Evolutionary conservation across 2,113 vertebrate genomes (phyloP), one percentile per base, ranked within the genome.

Genomic region (Pleuronectes platessa): DNA sequence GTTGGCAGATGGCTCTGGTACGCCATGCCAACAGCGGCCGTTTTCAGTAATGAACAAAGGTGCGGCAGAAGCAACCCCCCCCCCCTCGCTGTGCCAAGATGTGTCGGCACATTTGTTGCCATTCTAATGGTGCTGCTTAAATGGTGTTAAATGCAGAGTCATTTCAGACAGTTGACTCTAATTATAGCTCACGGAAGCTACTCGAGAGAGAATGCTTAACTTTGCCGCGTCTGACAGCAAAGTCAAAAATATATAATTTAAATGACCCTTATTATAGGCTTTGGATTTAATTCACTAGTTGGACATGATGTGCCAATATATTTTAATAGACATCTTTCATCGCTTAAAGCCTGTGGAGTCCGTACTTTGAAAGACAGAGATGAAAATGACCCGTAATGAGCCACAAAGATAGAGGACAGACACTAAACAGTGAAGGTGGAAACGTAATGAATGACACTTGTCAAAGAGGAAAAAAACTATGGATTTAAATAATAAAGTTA

Each of bases 1-100:
- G 82, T 69, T 74, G 87, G 85, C 59, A 1, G 72, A 64, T 77
- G 4, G 31, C 45, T 18, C 35, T 1, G 23, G 31, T 4, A 42
- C 45, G 3, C 49, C 75, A 81, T 87, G 91, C 88, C 88, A 91
- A 90, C 68, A 88, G 62, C 21, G 49, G 66, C 63, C 59, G 3
- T 82, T 88, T 81, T 76, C 11, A 78, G 74, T 86, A 91, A 84
- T 90, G 81, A 91, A 81, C 81, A 86, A 84, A 90, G 78, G 78
- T 79, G 78, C 65, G 4, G 79, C 64, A 72, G 71, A 76, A 49
- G 58, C 27, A 11, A 74, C 21, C 47, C 75, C 72, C 4, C 18
- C 51, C 24, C 54, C 27, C 24, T 55, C 12, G 8, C 55, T 4
- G 65, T 84, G 85, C 88, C 89, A 92, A 89, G 78, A 86, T 73